These are phyloP conservation scores for Armadillidium nasatum DNA, from an alignment of 1,140 invertebrate species.

Conservation along the genomic window DNA sequence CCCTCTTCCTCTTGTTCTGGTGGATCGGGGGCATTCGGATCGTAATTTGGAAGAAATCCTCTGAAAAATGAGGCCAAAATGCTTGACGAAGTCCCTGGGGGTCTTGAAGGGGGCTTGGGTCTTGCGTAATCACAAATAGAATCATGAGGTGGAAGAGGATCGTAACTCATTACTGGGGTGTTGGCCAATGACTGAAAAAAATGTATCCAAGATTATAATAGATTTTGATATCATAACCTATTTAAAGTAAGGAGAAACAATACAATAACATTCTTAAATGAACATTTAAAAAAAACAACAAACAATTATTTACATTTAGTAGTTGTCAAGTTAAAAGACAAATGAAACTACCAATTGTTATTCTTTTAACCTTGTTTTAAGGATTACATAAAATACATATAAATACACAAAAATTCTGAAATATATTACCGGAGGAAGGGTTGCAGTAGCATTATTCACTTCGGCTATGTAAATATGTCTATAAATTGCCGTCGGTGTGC, in stretches of 20 bases:
- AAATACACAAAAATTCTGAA: no score
- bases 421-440: conserved; percentile 55
- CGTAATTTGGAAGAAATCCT: conserved; percentile 62
- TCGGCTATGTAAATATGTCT: conserved; percentile 76
- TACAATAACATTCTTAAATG: no score
- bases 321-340: no score
- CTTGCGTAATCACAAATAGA: conserved; percentile 66
- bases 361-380: no score
- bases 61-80: conserved; percentile 57
- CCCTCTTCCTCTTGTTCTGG: conserved; percentile 34
- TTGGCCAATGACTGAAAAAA: conserved; percentile 55
- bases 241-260: no score
- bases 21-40: conserved; percentile 49
- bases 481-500: conserved; percentile 66
- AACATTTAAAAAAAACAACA: no score
- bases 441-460: conserved; percentile 63
- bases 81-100: conserved; percentile 46
- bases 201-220: conserved; percentile 27
- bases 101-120: conserved; percentile 51
- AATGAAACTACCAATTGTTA: no score
- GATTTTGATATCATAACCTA: no score
- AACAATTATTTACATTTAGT: no score
- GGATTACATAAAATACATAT: no score
- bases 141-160: conserved; percentile 73
- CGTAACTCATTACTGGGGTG: conserved; percentile 67